Evolutionary conservation across 2,888 invertebrate genomes (phyloP).

Genomic region (Phragmatobia fuliginosa): DNA sequence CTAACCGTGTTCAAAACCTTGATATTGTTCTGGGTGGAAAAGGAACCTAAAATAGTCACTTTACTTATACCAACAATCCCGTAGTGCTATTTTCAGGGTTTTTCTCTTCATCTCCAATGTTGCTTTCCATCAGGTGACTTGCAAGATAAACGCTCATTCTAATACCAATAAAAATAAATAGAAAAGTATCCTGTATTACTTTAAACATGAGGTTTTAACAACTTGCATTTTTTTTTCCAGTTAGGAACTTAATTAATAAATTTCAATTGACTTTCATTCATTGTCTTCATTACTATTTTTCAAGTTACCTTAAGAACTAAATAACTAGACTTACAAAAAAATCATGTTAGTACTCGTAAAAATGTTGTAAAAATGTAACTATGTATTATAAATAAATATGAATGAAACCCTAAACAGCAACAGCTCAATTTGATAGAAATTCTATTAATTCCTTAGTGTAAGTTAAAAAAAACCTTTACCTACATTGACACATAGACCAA

Average conservation of each 20-base stretch:
- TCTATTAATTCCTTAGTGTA: not conserved
- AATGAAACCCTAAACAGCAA: not conserved
- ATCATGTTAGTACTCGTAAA: not conserved
- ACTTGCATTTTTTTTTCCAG: too few relatives aligned
- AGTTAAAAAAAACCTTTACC: not conserved
- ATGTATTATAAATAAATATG: not conserved
- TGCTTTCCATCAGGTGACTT: not conserved
- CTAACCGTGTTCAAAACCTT: too few relatives aligned
- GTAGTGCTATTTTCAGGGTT: too few relatives aligned
- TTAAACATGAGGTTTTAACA: too few relatives aligned
- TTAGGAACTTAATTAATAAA: too few relatives aligned
- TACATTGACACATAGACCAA: not conserved
- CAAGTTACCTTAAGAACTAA: not conserved
- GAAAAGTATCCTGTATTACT: too few relatives aligned
- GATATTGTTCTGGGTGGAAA: too few relatives aligned
- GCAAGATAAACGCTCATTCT: not conserved
- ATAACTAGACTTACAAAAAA: not conserved
- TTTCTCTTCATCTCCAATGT: not conserved
- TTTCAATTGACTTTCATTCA: too few relatives aligned
- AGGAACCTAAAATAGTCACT: too few relatives aligned
- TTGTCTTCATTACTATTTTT: not conserved
- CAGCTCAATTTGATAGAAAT: not conserved
- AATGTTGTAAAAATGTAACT: not conserved
- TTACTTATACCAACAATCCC: too few relatives aligned
- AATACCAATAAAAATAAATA: too few relatives aligned